phyloP scores from a whole-genome alignment of 2,113 vertebrate species.

The Cinclus mexicanus region DNA sequence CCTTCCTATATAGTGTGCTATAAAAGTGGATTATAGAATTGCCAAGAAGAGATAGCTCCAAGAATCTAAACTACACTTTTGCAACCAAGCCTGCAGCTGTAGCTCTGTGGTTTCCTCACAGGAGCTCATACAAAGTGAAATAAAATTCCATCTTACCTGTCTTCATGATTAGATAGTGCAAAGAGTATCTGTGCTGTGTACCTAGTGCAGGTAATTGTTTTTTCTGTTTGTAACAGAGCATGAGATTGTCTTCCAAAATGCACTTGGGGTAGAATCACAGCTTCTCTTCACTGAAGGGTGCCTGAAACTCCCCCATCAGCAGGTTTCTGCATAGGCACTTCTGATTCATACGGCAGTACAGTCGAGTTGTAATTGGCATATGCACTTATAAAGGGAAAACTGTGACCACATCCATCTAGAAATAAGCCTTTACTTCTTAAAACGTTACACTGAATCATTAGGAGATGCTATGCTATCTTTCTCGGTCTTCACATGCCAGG shows the following conservation, averaged over 20 bases:
- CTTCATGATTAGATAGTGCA: neutral
- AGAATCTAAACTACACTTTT: neutral
- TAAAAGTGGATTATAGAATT: neutral
- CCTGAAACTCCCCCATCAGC: neutral
- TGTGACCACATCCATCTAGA: neutral
- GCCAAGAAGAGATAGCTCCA: neutral
- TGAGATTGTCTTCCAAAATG: neutral
- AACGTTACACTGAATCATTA: neutral
- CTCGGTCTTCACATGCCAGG: neutral
- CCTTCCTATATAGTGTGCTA: neutral
- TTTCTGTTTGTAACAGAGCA: neutral
- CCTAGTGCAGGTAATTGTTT: neutral
- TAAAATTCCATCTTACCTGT: neutral
- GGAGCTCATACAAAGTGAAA: fast-evolving
- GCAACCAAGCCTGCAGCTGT: neutral
- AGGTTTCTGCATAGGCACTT: neutral
- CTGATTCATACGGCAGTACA: neutral
- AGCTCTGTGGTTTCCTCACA: neutral
- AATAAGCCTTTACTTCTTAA: neutral
- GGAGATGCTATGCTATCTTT: neutral
- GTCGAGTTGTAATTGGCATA: neutral
- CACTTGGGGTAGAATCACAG: neutral
- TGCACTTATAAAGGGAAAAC: neutral
- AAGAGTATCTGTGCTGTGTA: neutral
- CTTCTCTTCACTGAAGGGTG: neutral